These are phyloP conservation scores for Helicoverpa armigera DNA, from an alignment of 1,140 invertebrate genomes.

Conservation along the genomic window DNA sequence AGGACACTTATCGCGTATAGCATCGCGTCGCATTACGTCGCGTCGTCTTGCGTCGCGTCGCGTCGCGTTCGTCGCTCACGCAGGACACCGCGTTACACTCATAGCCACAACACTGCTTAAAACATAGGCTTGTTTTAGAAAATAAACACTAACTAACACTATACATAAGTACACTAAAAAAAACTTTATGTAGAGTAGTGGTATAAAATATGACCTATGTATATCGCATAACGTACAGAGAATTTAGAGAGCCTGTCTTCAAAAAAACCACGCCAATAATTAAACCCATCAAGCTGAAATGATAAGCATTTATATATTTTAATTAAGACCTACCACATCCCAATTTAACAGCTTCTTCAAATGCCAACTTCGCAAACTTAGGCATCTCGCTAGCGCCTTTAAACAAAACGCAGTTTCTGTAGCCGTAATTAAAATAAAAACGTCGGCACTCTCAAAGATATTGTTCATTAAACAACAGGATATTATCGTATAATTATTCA, in stretches of 20 bases:
- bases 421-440: conserved; percentile 39
- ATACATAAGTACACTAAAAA: too few relatives aligned
- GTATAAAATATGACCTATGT: too few relatives aligned
- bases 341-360: not conserved
- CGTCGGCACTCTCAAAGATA: conserved; percentile 32
- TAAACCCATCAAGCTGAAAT: not conserved
- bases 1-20: too few relatives aligned
- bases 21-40: too few relatives aligned
- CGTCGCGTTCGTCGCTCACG: too few relatives aligned
- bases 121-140: too few relatives aligned
- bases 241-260: not conserved
- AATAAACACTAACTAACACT: too few relatives aligned
- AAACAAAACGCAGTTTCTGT: not conserved
- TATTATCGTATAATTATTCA: conserved; percentile 40
- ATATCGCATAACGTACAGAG: too few relatives aligned
- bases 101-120: too few relatives aligned
- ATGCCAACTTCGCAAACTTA: not conserved
- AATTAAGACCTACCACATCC: conserved; percentile 11
- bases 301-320: conserved; percentile 15
- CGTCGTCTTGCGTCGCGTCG: too few relatives aligned
- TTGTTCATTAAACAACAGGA: conserved; percentile 24
- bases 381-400: not conserved
- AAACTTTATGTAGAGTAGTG: too few relatives aligned
- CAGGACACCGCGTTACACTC: too few relatives aligned
- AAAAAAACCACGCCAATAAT: not conserved